Evolutionary conservation across 2,797 vertebrate species (phyloP).

Genomic region (Myotis daubentonii): DNA sequence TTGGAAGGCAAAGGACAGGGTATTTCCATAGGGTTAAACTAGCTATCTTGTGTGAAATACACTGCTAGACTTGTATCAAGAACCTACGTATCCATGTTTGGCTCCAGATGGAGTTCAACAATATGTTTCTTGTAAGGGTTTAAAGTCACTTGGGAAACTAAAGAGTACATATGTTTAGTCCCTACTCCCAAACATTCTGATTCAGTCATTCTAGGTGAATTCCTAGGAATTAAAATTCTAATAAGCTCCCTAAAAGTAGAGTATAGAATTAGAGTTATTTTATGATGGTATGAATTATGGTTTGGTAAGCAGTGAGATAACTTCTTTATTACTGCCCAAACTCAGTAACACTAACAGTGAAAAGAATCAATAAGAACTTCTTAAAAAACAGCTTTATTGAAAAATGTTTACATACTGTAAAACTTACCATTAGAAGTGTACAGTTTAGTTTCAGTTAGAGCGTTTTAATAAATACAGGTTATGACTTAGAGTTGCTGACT

Average conservation of each 20-base stretch:
- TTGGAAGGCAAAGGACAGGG: neutral
- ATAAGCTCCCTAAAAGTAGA: neutral
- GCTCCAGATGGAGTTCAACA: neutral
- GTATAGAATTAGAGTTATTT: slow-evolving; percentile 31
- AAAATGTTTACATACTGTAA: neutral
- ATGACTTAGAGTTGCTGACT: neutral
- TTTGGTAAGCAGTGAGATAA: neutral
- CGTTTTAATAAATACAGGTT: slow-evolving; percentile 25
- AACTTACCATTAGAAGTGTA: neutral
- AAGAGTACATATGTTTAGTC: neutral
- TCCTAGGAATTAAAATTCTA: slow-evolving; percentile 25
- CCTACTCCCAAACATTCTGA: neutral
- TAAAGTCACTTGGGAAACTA: neutral
- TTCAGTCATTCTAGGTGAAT: slow-evolving; percentile 36
- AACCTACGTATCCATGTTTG: neutral
- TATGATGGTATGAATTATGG: neutral
- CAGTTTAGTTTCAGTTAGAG: neutral
- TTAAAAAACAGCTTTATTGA: neutral
- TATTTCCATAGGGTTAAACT: neutral
- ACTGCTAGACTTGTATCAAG: neutral
- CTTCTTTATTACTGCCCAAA: neutral
- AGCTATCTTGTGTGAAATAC: neutral
- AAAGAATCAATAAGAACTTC: slow-evolving; percentile 2
- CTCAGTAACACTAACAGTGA: neutral
- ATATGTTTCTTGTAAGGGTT: slow-evolving; percentile 10